Percentiles rank a stretch among this genome's conserved stretches.
phyloP scores from a whole-genome alignment of 2,797 vertebrate species.

The Botia kubotai region DNA sequence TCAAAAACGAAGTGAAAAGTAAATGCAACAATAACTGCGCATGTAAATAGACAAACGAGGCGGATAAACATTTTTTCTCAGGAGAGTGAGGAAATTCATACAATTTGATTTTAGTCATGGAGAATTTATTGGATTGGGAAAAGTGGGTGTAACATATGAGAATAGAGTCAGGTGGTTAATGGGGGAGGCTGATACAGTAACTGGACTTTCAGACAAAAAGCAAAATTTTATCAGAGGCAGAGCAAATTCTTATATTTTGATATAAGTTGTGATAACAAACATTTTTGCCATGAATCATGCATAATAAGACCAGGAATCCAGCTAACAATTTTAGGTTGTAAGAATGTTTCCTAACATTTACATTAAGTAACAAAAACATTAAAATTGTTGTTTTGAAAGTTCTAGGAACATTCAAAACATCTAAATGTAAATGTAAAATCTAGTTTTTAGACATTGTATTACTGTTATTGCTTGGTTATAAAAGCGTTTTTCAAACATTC shows the following conservation, averaged over 20 bases:
- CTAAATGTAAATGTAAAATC: no score
- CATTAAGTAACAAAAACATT: no score
- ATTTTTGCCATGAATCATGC: no score
- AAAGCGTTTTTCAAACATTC: no score
- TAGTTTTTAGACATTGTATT: no score
- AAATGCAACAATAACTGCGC: neutral
- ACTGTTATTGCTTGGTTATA: no score
- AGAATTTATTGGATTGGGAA: neutral
- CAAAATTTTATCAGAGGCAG: neutral
- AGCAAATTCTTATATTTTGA: neutral
- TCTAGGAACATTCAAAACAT: no score
- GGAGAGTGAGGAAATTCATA: no score
- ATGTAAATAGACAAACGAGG: slow-evolving; percentile 1
- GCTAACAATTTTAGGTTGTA: no score
- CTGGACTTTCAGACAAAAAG: neutral
- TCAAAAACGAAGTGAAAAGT: neutral
- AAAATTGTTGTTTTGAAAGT: no score
- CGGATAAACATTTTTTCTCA: neutral
- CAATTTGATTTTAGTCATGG: neutral
- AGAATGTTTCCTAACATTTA: no score
- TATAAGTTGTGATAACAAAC: no score
- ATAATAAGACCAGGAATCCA: neutral
- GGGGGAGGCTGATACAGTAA: neutral
- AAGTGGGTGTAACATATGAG: neutral
- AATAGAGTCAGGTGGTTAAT: neutral